phyloP scores from a whole-genome alignment of 2,113 vertebrate species.

The Megaleporinus macrocephalus region DNA sequence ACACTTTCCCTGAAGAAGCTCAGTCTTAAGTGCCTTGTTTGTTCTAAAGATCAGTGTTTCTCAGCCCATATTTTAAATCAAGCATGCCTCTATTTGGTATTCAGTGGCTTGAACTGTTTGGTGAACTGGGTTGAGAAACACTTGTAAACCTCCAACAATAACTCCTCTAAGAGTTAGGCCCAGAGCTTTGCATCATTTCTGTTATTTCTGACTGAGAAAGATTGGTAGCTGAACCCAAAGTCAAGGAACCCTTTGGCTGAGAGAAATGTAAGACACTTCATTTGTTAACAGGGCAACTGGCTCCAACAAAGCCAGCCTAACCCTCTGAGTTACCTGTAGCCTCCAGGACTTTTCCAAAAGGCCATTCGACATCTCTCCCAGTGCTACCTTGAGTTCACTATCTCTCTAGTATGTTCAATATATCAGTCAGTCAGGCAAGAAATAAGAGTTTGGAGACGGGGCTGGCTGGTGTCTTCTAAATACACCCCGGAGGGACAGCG shows the following conservation, averaged over 20 bases:
- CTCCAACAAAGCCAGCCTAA: background rate
- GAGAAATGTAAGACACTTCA: no score
- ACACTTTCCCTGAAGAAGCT: background rate
- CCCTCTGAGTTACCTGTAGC: background rate
- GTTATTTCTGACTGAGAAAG: no score
- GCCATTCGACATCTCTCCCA: background rate
- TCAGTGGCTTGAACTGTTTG: no score
- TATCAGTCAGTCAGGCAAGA: slow-evolving; percentile 5
- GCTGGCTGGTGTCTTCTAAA: slow-evolving; percentile 21
- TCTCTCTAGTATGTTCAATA: background rate
- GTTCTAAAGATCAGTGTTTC: background rate
- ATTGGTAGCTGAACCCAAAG: no score
- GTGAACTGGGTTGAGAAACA: no score
- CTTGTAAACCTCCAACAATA: no score
- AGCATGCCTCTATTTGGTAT: no score
- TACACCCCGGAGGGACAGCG: background rate
- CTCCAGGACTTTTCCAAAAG: background rate
- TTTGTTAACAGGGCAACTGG: no score
- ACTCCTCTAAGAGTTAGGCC: no score
- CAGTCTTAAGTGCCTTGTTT: background rate
- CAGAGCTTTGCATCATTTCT: no score
- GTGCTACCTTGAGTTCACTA: background rate
- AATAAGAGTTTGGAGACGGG: slow-evolving; percentile 5
- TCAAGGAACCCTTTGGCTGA: no score
- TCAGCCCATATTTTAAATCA: background rate